A percentile compares a stretch with the other conserved stretches of the same genome.
phyloP scores from a whole-genome alignment of 2,113 vertebrate species.

The Trematocara unimaculatum region DNA sequence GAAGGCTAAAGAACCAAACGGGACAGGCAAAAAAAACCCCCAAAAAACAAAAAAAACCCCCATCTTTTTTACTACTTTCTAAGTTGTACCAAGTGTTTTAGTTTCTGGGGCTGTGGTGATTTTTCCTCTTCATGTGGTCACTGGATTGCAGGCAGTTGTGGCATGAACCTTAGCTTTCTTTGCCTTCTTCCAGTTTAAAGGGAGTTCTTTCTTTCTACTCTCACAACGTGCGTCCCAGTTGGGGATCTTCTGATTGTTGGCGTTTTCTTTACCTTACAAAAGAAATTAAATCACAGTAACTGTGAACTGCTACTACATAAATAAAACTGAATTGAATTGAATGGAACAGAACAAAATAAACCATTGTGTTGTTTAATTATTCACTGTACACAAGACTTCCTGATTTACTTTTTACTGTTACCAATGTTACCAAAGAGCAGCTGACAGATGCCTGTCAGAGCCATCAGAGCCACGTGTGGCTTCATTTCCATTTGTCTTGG shows the following conservation, averaged over 20 bases:
- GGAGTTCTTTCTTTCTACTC: not conserved
- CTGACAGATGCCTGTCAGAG: not conserved
- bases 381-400: not conserved
- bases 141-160: not conserved
- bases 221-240: accelerated
- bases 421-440: not conserved
- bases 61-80: not conserved
- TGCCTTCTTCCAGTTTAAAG: not conserved
- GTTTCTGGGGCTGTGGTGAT: not conserved
- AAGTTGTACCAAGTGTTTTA: accelerated
- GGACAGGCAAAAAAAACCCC: not conserved
- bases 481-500: not conserved
- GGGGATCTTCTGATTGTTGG: not conserved
- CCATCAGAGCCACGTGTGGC: not conserved
- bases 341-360: not conserved
- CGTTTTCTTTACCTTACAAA: not conserved
- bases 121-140: not conserved
- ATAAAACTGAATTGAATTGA: not conserved
- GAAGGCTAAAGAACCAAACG: not conserved
- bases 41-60: too few relatives aligned
- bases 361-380: accelerated
- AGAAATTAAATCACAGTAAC: not conserved
- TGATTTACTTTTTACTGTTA: not conserved
- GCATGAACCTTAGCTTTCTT: not conserved
- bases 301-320: not conserved